These are phyloP conservation scores for Pelosia muscerda DNA, from an alignment of 2,888 invertebrate genomes.

Conservation along the genomic window DNA sequence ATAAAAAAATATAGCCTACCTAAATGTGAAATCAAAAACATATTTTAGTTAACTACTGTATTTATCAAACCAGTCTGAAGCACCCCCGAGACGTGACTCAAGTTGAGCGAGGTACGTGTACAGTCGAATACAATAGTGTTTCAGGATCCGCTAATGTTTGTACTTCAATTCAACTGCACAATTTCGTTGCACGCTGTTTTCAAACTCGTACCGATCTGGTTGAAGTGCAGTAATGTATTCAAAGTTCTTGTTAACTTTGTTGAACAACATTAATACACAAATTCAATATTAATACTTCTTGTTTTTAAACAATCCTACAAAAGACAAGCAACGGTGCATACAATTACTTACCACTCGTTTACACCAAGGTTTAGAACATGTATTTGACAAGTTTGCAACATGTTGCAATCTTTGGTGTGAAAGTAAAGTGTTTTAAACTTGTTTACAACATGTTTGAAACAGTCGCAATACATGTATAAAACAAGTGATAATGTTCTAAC, in stretches of 20 bases:
- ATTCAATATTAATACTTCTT: neutral
- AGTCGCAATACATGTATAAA: too few species aligned
- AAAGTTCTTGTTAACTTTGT: neutral
- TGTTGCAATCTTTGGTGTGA: too few species aligned
- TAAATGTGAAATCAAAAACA: too few species aligned
- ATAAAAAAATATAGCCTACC: too few species aligned
- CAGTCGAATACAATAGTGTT: slow-evolving; percentile 3
- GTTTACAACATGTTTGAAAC: too few species aligned
- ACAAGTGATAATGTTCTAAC: too few species aligned
- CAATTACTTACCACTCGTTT: too few species aligned
- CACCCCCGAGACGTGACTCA: neutral
- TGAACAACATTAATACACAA: neutral
- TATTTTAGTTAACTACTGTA: too few species aligned
- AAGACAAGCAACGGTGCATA: too few species aligned
- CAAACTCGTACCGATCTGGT: slow-evolving; percentile 12
- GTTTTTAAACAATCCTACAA: neutral
- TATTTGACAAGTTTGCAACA: too few species aligned
- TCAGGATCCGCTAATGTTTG: slow-evolving; percentile 24
- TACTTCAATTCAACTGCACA: slow-evolving; percentile 41
- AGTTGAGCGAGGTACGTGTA: slow-evolving; percentile 6
- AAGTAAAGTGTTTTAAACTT: too few species aligned
- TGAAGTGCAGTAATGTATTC: slow-evolving; percentile 18
- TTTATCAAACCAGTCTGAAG: neutral
- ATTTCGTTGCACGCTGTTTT: slow-evolving; percentile 43
- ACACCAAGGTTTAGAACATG: too few species aligned